Evolutionary conservation across 1,140 invertebrate species (phyloP).

Genomic region (Pseudoatta argentina): DNA sequence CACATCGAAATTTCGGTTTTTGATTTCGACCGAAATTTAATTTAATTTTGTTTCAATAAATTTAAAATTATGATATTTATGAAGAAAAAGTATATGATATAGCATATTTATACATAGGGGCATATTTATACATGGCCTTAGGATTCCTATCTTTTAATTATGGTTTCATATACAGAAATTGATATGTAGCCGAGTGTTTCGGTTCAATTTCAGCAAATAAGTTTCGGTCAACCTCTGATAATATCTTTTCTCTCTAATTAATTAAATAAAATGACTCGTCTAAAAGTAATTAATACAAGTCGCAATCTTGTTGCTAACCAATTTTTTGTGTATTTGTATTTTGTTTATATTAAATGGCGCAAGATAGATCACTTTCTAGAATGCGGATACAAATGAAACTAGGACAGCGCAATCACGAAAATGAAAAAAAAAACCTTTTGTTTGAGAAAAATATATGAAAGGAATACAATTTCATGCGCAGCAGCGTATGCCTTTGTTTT

Average conservation of each 20-base stretch:
- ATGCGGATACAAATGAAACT: neutral
- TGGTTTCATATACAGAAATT: no score
- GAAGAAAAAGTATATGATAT: no score
- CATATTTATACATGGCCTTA: no score
- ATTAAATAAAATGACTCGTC: neutral
- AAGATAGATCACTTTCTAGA: neutral
- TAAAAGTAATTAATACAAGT: neutral
- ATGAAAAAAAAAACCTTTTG: conserved; percentile 40
- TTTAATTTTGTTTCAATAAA: no score
- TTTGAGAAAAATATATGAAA: conserved; percentile 23
- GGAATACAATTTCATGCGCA: neutral
- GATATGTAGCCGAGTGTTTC: no score
- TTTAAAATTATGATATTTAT: no score
- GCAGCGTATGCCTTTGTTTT: conserved; percentile 35
- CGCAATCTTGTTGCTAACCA: neutral
- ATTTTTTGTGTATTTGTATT: neutral
- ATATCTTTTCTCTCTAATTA: neutral
- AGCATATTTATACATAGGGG: no score
- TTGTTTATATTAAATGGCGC: neutral
- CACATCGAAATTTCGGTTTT: no score
- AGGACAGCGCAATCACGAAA: neutral
- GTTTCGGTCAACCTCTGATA: no score
- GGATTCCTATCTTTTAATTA: no score
- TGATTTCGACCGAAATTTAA: no score
- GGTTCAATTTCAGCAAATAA: no score